Evolutionary conservation across 2,113 vertebrate genomes (phyloP), one percentile per base, ranked within the genome.

Genomic region (Microtus pennsylvanicus): DNA sequence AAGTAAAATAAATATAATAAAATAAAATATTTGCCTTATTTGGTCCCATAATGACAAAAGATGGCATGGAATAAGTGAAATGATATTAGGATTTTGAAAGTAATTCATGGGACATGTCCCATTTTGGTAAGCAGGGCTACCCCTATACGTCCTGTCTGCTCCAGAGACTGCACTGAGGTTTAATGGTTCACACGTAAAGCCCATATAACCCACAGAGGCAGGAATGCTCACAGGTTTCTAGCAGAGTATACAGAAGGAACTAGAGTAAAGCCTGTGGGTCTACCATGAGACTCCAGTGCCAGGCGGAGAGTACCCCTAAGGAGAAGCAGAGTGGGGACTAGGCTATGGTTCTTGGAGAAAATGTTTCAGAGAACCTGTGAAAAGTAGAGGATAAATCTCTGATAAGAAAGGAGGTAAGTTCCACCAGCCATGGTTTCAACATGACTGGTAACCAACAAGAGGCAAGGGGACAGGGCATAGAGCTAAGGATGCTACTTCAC

Each of bases 231-330:
- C 0, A 17, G 61, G 47, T 5, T 67, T 4, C 12, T 26, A 63
- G 14, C 0, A 3, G 55, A 22, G 35, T 24, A 69, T 12, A 1
- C 2, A 6, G 42, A 50, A 26, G 52, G 10, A 3, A 30, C 2
- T 9, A 26, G 67, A 38, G 26, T 0, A 45, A 8, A 63, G 30
- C 61, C 10, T 7, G 55, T 30, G 81, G 50, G 26, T 50, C 47
- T 35, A 22, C 11, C 1, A 1, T 3, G 55, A n/a, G 30, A 47
- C 4, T 70, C 1, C 65, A 63, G 6, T 0, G 4, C 33, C 2
- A 82, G 2, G 28, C 61, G 4, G 10, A 33, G 2, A 81, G 61
- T 67, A 67, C 2, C 42, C 42, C 38, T 45, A 5, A 52, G n/a
- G 4, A 61, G 78, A 74, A 47, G 50, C 38, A 19, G 9, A 87